phyloP scores from a whole-genome alignment of 1,140 invertebrate species.

The Lepidostoma basale region DNA sequence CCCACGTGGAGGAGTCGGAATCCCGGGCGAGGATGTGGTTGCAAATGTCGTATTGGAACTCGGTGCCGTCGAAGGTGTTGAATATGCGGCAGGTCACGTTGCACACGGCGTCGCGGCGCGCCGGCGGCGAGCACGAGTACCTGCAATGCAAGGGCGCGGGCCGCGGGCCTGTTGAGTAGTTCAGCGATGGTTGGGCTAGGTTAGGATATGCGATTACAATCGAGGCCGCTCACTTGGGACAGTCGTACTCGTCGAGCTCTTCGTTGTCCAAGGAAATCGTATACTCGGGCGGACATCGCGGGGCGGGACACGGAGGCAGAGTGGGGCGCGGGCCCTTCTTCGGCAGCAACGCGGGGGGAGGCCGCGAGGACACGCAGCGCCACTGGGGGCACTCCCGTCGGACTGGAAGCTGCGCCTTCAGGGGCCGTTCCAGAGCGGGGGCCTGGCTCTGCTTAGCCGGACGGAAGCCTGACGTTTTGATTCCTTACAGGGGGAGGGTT shows the following conservation, averaged over 20 bases:
- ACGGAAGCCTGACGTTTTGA: conserved; percentile 43
- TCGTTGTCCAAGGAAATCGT: conserved; percentile 55
- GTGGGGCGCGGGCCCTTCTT: conserved; percentile 46
- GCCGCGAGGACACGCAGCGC: conserved; percentile 58
- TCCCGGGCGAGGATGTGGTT: conserved; percentile 78
- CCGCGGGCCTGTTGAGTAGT: too few relatives aligned
- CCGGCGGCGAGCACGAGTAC: conserved; percentile 67
- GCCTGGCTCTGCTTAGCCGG: conserved; percentile 50
- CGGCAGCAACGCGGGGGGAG: conserved; percentile 49
- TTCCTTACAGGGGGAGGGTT: too few relatives aligned
- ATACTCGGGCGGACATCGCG: conserved; percentile 65
- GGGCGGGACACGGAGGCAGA: conserved; percentile 59
- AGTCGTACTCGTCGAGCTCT: conserved; percentile 52
- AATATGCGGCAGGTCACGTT: conserved; percentile 76
- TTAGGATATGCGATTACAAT: too few relatives aligned
- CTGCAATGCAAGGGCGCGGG: conserved; percentile 54
- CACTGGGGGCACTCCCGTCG: conserved; percentile 60
- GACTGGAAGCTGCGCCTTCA: conserved; percentile 34
- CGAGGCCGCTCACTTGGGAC: conserved; percentile 55
- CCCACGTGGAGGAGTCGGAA: conserved; percentile 67
- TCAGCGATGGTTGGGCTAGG: too few relatives aligned
- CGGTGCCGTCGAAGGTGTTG: conserved; percentile 77
- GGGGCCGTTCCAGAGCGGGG: conserved; percentile 41
- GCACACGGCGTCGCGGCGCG: conserved; percentile 68
- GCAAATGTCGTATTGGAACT: conserved; percentile 80